Evolutionary conservation across 2,113 vertebrate genomes (phyloP), one percentile per base, ranked within the genome.

Genomic region (Ranitomeya variabilis): DNA sequence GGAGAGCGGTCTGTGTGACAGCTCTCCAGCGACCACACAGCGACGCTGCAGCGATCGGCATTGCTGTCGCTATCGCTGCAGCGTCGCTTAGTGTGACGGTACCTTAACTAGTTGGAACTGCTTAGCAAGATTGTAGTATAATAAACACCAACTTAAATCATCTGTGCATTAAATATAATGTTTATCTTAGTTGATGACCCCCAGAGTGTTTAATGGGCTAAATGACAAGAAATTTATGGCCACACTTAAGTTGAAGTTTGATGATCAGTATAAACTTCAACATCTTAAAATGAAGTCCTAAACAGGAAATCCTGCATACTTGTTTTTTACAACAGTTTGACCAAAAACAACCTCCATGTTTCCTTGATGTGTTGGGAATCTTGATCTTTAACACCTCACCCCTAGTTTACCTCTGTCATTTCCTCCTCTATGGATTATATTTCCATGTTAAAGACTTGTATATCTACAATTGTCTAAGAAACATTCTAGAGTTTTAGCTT

Each of bases 401-500:
- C 90, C 37, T 78, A 85, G 87, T 90, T 93, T 90, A 92, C 89
- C 91, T 87, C 89, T 92, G 87, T 86, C 91, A 91, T 92, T 92
- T 93, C 91, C 92, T 94, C 90, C 91, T 91, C 82, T 85, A 90
- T 18, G 10, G 94, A 94, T 95, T 93, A 93, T 23, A 0, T 95
- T 95, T 95, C 92, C 86, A 93, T 92, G 91, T 92, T 59, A 91
- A 90, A 93, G 92, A 91, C 94, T 86, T 92, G 93, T 93, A 92
- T 93, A 92, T 92, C 88, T 91, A 90, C 83, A 90, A 90, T 92
- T 95, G 92, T 94, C 94, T 94, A 91, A 93, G 93, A 94, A 92
- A 90, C 90, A 93, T 86, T 86, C 91, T 91, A 93, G 92, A 91
- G 87, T 91, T 93, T 90, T 91, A 93, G 91, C 90, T 90, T 91